Conservation (phyloP, 2,888 invertebrate genomes). For the Macaria notata region DNA sequence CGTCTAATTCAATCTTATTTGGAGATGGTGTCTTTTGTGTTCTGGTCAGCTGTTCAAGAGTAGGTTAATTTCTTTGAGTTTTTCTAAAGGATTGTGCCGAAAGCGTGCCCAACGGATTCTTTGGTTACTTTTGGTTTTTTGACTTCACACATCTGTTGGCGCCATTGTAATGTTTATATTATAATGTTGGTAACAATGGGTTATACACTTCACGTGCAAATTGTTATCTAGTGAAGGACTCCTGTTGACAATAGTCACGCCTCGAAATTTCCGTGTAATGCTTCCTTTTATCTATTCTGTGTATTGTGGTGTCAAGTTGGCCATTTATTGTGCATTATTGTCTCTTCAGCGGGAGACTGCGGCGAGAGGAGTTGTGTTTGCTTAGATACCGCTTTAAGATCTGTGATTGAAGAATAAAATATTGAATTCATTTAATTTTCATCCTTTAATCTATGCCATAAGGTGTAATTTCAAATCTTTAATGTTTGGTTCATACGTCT, state of each 20-base stretch:
- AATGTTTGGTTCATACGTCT: background rate
- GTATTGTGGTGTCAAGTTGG: constrained; percentile 71
- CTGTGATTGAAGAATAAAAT: constrained; percentile 32
- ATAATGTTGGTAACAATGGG: constrained; percentile 65
- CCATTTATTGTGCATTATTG: constrained; percentile 76
- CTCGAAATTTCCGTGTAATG: constrained; percentile 78
- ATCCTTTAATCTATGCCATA: background rate
- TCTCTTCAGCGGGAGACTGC: constrained; percentile 62
- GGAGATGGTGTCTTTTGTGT: constrained; percentile 13
- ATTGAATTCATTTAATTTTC: background rate
- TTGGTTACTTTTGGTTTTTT: background rate
- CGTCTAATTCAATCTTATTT: constrained; percentile 7
- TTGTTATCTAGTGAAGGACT: constrained; percentile 70
- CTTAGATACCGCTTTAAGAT: constrained; percentile 58
- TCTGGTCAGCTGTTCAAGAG: constrained; percentile 14
- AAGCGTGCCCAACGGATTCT: constrained; percentile 17
- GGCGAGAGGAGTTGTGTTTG: constrained; percentile 72
- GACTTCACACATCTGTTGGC: constrained; percentile 64
- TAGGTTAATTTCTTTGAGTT: constrained; percentile 7
- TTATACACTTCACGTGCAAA: constrained; percentile 70
- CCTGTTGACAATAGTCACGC: constrained; percentile 66
- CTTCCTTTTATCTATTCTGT: constrained; percentile 69
- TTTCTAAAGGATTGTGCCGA: constrained; percentile 53
- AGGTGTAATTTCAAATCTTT: constrained; percentile 1
- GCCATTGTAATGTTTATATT: constrained; percentile 72